Conservation (phyloP, 2,113 vertebrate species). For the Scomber japonicus region DNA sequence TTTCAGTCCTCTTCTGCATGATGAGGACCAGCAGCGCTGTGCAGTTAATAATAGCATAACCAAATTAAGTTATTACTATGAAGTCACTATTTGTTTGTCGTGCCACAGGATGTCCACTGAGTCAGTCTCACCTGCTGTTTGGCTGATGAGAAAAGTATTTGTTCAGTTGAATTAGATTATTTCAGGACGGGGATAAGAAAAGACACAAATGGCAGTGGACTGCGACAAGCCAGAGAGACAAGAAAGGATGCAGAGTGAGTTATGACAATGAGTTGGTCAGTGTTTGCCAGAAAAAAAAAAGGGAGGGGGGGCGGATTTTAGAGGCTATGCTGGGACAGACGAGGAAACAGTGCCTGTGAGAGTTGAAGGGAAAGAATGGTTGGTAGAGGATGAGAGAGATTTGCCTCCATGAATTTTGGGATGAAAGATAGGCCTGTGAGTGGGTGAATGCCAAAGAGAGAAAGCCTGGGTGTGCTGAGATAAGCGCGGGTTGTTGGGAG, state of each 20-base stretch:
- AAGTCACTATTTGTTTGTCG: not conserved
- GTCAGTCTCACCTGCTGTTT: not conserved
- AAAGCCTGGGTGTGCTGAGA: conserved; percentile 79
- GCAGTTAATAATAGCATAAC: not conserved
- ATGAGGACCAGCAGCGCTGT: not conserved
- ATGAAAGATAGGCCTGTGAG: conserved; percentile 67
- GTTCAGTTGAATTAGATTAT: conserved; percentile 28
- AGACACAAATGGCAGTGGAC: not conserved
- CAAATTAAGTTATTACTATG: not conserved
- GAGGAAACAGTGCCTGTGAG: conserved; percentile 50
- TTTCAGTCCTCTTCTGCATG: not conserved
- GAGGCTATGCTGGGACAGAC: conserved; percentile 36
- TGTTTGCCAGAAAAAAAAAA: conserved; percentile 47
- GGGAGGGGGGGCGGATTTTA: conserved; percentile 25
- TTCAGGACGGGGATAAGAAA: conserved; percentile 14
- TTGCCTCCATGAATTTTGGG: conserved; percentile 70
- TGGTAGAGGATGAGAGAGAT: conserved; percentile 77
- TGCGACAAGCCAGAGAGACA: conserved; percentile 19
- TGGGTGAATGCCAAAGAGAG: conserved; percentile 73
- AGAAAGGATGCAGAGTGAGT: conserved; percentile 9
- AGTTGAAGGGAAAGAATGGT: conserved; percentile 65
- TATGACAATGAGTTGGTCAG: conserved; percentile 34
- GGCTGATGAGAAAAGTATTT: conserved; percentile 24
- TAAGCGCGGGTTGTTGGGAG: conserved; percentile 74
- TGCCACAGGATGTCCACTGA: not conserved